phyloP scores from a whole-genome alignment of 2,797 vertebrate genomes.

The Nannoperca obscura region DNA sequence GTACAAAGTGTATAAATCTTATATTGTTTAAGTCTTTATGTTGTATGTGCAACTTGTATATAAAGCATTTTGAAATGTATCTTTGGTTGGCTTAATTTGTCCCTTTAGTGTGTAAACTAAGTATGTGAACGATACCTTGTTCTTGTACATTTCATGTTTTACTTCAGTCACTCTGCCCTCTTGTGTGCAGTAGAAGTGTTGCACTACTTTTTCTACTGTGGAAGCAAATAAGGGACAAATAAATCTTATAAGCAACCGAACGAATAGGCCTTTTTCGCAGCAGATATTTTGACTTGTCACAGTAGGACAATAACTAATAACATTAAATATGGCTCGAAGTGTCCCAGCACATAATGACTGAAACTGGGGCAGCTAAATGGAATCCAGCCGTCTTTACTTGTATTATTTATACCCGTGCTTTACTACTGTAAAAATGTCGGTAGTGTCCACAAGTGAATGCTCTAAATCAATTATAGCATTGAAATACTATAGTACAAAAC shows the following conservation, averaged over 20 bases:
- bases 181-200: not conserved
- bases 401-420: not conserved
- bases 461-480: not conserved
- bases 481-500: no score
- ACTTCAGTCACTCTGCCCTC: constrained; percentile 6
- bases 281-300: not conserved
- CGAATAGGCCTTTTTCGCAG: not conserved
- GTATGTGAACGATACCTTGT: not conserved
- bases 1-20: constrained; percentile 87
- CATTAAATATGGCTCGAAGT: no score
- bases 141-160: not conserved
- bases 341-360: no score
- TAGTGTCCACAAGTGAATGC: not conserved
- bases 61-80: constrained; percentile 87
- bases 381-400: not conserved
- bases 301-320: not conserved
- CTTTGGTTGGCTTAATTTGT: not conserved
- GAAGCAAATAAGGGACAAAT: not conserved
- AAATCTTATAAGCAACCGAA: not conserved
- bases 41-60: constrained; percentile 86
- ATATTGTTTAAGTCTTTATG: constrained; percentile 84
- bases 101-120: not conserved
- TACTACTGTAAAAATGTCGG: not conserved
- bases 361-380: no score
- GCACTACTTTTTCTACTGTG: not conserved